Base-by-base conservation (phyloP, 2,888 invertebrate species). In the Ophraella communa region DNA sequence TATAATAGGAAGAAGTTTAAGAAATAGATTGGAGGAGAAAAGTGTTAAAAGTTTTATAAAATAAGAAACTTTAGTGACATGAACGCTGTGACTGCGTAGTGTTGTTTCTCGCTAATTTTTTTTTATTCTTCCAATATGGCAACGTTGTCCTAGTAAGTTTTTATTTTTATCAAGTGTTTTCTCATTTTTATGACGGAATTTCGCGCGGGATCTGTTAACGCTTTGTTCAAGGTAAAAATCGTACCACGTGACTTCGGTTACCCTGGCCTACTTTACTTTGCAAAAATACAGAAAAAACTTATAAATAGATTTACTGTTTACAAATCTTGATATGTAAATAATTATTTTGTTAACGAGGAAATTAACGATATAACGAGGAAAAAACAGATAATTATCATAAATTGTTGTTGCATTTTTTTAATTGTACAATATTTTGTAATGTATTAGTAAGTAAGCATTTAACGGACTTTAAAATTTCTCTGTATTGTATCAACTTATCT, bases 261-360 rank as follows among this genome's bases (percentile, higher is more conserved):
- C 78, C 82, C 76, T 81, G 83, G 81, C 84, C 84, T 84, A 78
- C 73, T 76, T 78, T 69, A 69, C 64, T 51, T 56, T 67, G 23
- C 27, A 66, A 68, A 72, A 73, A 73, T 74, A 58, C 5, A 49
- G 20, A 14, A 53, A 53, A 30, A 35, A 33, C 33, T 11, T 57
- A 47, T 30, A 27, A 17, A 52, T 17, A 33, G 33, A 47, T 47
- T 47, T 18, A 30, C 33, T 33, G 33, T 30, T 23, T 18, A 42
- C 39, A 51, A 39, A 49, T 47, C 20, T 47, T 20, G 3, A 45
- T 45, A 47, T 47, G 47, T 23, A 23, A 47, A 47, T n/a, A 47
- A 47, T 47, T 21, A n/a, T n/a, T 47, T 47, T 47, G 42, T 47
- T 47, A 23, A 21, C 23, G 47, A 23, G 11, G 23, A 47, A 47